phyloP scores from a whole-genome alignment of 2,797 vertebrate species.

The Poeciliopsis turneri region DNA sequence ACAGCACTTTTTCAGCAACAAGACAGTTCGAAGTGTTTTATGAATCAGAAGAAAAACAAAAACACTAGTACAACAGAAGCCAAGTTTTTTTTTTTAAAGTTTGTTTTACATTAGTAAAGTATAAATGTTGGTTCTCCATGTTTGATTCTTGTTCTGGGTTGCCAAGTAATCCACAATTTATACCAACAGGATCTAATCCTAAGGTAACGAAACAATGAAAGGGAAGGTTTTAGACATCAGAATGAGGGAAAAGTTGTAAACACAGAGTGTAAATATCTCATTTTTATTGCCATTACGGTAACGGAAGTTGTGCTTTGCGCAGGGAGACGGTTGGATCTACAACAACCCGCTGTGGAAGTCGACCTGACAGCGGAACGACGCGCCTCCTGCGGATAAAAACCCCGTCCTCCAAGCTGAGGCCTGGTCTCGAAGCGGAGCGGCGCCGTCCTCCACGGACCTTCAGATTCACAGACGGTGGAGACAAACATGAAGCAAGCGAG shows the following conservation, averaged over 20 bases:
- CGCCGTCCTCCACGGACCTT: constrained; percentile 18
- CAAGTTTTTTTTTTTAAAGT: too few relatives aligned
- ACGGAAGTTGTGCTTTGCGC: neutral
- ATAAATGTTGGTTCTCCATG: too few relatives aligned
- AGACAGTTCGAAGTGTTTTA: too few relatives aligned
- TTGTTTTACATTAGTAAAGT: too few relatives aligned
- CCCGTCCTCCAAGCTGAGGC: constrained; percentile 14
- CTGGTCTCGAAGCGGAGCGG: neutral
- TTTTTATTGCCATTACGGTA: neutral
- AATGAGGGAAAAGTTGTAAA: neutral
- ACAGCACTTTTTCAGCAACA: too few relatives aligned
- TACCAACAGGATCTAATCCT: too few relatives aligned
- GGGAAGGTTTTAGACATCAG: neutral
- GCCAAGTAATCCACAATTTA: too few relatives aligned
- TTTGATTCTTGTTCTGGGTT: too few relatives aligned
- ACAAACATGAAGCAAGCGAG: constrained; percentile 40
- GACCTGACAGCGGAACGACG: constrained; percentile 73
- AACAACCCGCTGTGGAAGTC: constrained; percentile 90
- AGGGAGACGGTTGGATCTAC: constrained; percentile 93
- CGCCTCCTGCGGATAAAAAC: constrained; percentile 30
- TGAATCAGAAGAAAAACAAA: too few relatives aligned
- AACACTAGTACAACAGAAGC: too few relatives aligned
- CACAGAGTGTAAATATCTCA: neutral
- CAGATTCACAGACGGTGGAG: constrained; percentile 31
- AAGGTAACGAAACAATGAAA: too few relatives aligned